A percentile compares a stretch with the other conserved stretches of the same genome.
phyloP scores from a whole-genome alignment of 1,140 invertebrate species.

The Mizuhopecten yessoensis region DNA sequence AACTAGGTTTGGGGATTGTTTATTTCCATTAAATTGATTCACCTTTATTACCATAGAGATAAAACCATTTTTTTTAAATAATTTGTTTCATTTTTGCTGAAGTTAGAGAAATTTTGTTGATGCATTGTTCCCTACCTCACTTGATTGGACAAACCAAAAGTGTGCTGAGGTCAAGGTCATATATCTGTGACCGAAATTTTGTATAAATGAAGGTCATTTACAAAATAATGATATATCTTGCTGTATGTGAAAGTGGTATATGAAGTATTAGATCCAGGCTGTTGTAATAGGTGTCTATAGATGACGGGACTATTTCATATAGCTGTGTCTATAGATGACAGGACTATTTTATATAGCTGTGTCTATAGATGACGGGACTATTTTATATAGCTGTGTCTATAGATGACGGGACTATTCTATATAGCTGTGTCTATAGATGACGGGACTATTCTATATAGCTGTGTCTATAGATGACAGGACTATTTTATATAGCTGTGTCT shows the following conservation, averaged over 20 bases:
- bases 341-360: too few relatives aligned
- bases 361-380: too few relatives aligned
- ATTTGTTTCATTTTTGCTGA: not conserved
- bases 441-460: too few relatives aligned
- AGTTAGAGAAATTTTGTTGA: constrained; percentile 5
- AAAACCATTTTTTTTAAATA: not conserved
- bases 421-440: too few relatives aligned
- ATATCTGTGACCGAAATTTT: not conserved
- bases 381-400: too few relatives aligned
- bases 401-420: too few relatives aligned
- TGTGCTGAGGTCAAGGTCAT: not conserved
- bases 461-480: too few relatives aligned
- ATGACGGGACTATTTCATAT: not conserved
- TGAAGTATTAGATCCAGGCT: not conserved
- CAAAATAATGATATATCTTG: not conserved
- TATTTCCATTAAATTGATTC: not conserved
- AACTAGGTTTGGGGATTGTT: too few relatives aligned
- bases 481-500: too few relatives aligned
- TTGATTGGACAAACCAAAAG: not conserved
- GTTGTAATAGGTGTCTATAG: not conserved
- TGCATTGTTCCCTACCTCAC: not conserved
- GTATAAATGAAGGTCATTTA: not conserved
- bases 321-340: too few relatives aligned
- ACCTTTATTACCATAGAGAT: not conserved
- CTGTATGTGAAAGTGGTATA: too few relatives aligned